A percentile compares a stretch with the other conserved stretches of the same genome.
Conservation (phyloP, 2,113 vertebrate species). For the Microtus richardsoni region DNA sequence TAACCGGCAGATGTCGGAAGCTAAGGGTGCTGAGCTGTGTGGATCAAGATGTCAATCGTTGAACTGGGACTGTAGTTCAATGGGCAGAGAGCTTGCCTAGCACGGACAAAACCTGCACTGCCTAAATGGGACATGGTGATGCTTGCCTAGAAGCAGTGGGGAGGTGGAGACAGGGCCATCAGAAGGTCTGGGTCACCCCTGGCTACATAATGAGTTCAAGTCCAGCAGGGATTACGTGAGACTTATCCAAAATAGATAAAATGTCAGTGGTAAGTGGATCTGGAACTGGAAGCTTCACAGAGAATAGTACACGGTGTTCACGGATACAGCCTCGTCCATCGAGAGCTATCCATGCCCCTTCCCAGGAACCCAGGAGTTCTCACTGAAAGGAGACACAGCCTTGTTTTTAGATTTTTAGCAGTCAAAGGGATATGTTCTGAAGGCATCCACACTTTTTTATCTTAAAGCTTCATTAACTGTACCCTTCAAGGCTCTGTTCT, state of each 20-base stretch:
- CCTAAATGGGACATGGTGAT: too few species aligned
- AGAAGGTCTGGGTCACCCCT: neutral
- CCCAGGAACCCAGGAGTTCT: too few species aligned
- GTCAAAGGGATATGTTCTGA: neutral
- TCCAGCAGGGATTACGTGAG: neutral
- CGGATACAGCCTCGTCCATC: rapidly evolving
- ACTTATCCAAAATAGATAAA: neutral
- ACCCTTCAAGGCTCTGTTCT: neutral
- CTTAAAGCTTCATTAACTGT: neutral
- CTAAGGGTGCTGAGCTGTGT: rapidly evolving
- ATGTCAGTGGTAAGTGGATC: neutral
- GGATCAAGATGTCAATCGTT: neutral
- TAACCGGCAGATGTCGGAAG: rapidly evolving
- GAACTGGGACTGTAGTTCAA: neutral
- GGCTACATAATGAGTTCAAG: neutral
- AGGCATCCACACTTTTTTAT: neutral
- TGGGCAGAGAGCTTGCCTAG: neutral
- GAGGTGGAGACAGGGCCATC: neutral
- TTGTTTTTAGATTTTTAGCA: rapidly evolving
- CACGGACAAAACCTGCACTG: neutral
- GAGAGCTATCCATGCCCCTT: rapidly evolving
- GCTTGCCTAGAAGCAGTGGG: neutral
- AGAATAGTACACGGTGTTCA: rapidly evolving
- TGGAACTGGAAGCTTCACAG: neutral
- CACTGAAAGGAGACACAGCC: neutral